Evolutionary conservation across 2,888 invertebrate species (phyloP), one percentile per base, ranked within the genome.

Genomic region (Tetanocera ferruginea): DNA sequence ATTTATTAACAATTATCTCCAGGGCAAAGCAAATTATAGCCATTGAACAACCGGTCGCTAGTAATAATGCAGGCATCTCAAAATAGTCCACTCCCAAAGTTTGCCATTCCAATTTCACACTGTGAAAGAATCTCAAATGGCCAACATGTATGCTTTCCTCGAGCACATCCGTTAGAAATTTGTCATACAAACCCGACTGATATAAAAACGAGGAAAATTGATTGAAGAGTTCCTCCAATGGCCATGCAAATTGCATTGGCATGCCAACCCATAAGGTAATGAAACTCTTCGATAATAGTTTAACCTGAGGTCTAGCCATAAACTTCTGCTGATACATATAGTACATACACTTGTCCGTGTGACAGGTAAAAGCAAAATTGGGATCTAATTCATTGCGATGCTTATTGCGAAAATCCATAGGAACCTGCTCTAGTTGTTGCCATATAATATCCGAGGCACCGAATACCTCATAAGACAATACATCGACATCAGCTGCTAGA

Each of bases 321-420:
- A 81, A 80, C 28, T 82, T 83, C 52, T 85, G 84, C 52, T 84
- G 84, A 52, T 84, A 83, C 3, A 82, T 43, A 66, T 79, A 84
- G 3, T 82, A 82, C 2, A 81, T 79, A 52, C 79, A 78, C 55
- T 80, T 83, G 5, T 84, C 71, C 28, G 19, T n/a, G 14, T 70
- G 62, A 74, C 67, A 76, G 19, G 80, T 72, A 23, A 80, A 82
- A 8, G 81, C 80, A 25, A 76, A 79, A 0, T 69, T 73, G 0
- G 78, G 78, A 43, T 82, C 77, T 55, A 83, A 72, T 57, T 70
- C 70, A 8, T 78, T 70, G 25, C 81, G 80, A 37, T 78, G 74
- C 23, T 71, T 51, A 8, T 49, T 9, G 28, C 11, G 57, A 57
- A 77, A 11, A 25, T 76, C 19, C 3, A 34, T 5, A 5, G 67